A percentile compares a stretch with the other conserved stretches of the same genome.
phyloP scores from a whole-genome alignment of 2,888 invertebrate species.

The Drosophila kanekoi region DNA sequence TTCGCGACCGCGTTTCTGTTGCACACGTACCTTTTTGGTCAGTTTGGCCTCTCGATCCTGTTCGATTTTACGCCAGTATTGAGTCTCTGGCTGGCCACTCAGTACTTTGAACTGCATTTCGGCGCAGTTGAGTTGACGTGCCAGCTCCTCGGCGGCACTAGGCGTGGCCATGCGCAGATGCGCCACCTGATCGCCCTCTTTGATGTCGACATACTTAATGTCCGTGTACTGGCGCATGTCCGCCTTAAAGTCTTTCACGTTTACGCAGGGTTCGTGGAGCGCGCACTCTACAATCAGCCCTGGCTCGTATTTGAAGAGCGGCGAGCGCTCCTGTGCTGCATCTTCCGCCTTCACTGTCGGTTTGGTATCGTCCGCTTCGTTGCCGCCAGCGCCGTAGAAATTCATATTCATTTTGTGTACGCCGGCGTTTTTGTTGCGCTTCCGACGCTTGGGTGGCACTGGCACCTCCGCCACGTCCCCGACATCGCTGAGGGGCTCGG shows the following conservation, averaged over 20 bases:
- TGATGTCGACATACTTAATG: slow-evolving; percentile 92
- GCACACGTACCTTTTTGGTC: slow-evolving; percentile 81
- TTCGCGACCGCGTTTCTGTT: slow-evolving; percentile 82
- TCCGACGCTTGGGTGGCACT: slow-evolving; percentile 65
- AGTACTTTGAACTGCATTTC: slow-evolving; percentile 85
- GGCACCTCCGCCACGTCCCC: slow-evolving; percentile 41
- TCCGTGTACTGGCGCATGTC: slow-evolving; percentile 87
- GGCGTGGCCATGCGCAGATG: slow-evolving; percentile 88
- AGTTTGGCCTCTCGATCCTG: slow-evolving; percentile 86
- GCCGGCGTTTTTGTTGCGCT: slow-evolving; percentile 59
- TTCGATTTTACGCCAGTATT: slow-evolving; percentile 93
- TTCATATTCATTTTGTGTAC: slow-evolving; percentile 84
- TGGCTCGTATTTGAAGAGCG: slow-evolving; percentile 86
- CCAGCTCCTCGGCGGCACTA: slow-evolving; percentile 84
- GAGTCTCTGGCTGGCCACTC: slow-evolving; percentile 89
- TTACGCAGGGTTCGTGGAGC: slow-evolving; percentile 88
- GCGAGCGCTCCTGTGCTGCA: slow-evolving; percentile 77
- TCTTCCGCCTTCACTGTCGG: slow-evolving; percentile 51
- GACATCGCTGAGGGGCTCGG: slow-evolving; percentile 35
- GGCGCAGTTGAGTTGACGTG: slow-evolving; percentile 78
- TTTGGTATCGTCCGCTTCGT: slow-evolving; percentile 60
- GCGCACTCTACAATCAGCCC: slow-evolving; percentile 90
- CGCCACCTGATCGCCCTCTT: slow-evolving; percentile 89
- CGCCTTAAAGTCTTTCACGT: slow-evolving; percentile 90
- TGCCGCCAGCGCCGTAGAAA: slow-evolving; percentile 83